Conservation (phyloP, 2,888 invertebrate species). For the Amphipoea lucens region DNA sequence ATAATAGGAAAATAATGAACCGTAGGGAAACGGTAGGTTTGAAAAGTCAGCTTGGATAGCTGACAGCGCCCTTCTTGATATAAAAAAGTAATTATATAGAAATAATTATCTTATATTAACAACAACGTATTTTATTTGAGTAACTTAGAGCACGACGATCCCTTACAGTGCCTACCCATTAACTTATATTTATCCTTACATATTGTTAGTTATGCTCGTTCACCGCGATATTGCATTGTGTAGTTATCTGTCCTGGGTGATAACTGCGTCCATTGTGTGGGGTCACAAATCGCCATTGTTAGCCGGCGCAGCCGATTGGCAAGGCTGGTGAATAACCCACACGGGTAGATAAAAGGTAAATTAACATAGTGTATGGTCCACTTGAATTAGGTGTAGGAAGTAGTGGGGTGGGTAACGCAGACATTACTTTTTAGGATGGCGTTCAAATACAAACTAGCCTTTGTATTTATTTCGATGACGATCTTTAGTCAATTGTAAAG, state of each 20-base stretch:
- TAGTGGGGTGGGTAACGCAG: neutral
- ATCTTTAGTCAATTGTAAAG: neutral
- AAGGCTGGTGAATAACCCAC: slow-evolving; percentile 24
- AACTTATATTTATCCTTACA: neutral
- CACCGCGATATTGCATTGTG: slow-evolving; percentile 47
- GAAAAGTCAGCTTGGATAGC: no score
- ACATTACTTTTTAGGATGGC: neutral
- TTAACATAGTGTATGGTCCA: slow-evolving; percentile 5
- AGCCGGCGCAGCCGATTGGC: slow-evolving; percentile 19
- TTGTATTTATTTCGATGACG: neutral
- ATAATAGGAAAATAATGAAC: no score
- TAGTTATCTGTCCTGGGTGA: slow-evolving; percentile 50
- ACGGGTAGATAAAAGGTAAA: slow-evolving; percentile 28
- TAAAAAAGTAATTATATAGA: neutral
- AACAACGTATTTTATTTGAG: neutral
- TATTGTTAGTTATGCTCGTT: slow-evolving; percentile 19
- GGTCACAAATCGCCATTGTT: slow-evolving; percentile 61
- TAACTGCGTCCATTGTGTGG: slow-evolving; percentile 69
- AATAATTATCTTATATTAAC: neutral
- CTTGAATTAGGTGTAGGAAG: neutral
- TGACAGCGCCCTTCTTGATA: neutral
- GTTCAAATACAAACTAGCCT: neutral
- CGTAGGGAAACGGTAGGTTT: no score
- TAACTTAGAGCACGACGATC: neutral
- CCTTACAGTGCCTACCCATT: neutral